Evolutionary conservation across 30 jellyfish, hydroid and myxozoan species (phyloP), one percentile per base, ranked within the genome.

Genomic region (Mastigias papua): DNA sequence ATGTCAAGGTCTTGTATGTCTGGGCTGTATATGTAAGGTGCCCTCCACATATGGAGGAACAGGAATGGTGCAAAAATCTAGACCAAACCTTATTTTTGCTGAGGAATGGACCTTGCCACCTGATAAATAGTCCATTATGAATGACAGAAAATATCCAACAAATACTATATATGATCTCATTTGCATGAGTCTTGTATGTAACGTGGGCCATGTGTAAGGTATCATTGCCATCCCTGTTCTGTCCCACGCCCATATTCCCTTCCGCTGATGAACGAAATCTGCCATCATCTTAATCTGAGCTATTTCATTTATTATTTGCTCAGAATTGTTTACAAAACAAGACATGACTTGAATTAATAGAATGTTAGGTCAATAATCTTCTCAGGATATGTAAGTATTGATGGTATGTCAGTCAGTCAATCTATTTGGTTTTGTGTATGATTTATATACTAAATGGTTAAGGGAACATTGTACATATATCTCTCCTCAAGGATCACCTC

Each of bases 331-430:
- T 57, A 77, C 91, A 79, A 87, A 88, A 88, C 96, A 88, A 88
- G 96, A 88, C 89, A 57, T 77, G 88, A 88, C 91, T 78, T 79
- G 91, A 88, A 62, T 89, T 32, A n/a, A 87, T 46, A 78, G 96
- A 78, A 62, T 78, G 92, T 78, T 78, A 88, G 96, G 96, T 88
- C 96, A 78, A 63, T 73, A n/a, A 87, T 17, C 91, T 34, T 69
- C 88, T 79, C 67, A 48, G 98, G 98, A 92, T 27, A 92, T 81
- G 98, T 92, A 88, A 92, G 98, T 92, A 92, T 92, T 72, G 81
- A 48, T 76, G 98, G 98, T 91, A 91, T 82, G 97, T 82, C 95
- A 34, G 82, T 60, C 82, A 62, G 90, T 85, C 65, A 69, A 71
- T 46, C 34, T 88, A 49, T 86, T 74, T 66, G 72, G 88, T 63